Base-by-base conservation (phyloP, 2,113 vertebrate species). In the Mobula birostris region DNA sequence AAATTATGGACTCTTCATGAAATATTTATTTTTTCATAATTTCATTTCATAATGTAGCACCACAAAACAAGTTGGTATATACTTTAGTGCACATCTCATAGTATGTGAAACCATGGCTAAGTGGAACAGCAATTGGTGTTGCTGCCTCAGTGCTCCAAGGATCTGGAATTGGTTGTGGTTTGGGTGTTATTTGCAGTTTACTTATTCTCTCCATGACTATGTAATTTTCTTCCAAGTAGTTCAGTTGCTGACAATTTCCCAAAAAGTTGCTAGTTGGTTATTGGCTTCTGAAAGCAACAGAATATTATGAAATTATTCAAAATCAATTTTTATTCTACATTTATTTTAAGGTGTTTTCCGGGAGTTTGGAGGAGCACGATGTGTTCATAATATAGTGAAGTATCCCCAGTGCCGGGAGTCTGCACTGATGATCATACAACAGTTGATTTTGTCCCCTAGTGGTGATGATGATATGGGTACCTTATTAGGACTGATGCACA, bases 401-500 rank as follows among this genome's bases (percentile, higher is more conserved):
- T 99, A 99, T 94, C 97, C 98, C 0, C 98, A 99, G 94, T 99
- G 99, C 94, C 97, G 99, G 3, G 98, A 98, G 95, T 98, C 99
- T 0, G 99, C 99, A 0, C 96, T 99, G 95, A 98, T 98, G 97
- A 98, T 99, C 95, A 99, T 99, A 95, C 99, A 99, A 96, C 99
- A 99, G 96, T 94, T 99, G 95, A 98, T 99, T 94, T 95, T 99
- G 48, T 99, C 99, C 0, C 98, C 98, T 1, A 99, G 98, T 1
- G 99, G 99, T 0, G 99, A 99, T 0, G 99, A 99, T 0, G 99
- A 99, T 95, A 99, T 99, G 99, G 99, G 99, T n/a, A 99, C 99
- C 0, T 97, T 99, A 94, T 96, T 99, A 95, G 99, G 99, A 21
- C 96, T 99, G 83, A 99, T 99, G 99, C 99, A 99, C 95, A 99